Evolutionary conservation across 1,140 invertebrate species (phyloP).

Genomic region (Penaeus vannamei): DNA sequence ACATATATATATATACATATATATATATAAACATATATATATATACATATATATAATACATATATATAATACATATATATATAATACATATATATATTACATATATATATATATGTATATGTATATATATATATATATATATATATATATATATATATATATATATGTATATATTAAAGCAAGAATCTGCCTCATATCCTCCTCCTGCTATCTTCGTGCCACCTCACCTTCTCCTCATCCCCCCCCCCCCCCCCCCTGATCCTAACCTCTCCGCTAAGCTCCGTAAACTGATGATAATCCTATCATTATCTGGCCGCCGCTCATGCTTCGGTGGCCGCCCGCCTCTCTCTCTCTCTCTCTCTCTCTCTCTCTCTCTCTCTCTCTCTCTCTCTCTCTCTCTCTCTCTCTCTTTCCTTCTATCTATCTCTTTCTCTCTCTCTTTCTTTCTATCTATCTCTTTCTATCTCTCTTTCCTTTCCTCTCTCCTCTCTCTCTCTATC

Average conservation of each 20-base stretch:
- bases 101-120: background rate
- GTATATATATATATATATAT: background rate
- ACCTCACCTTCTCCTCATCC: background rate
- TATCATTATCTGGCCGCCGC: slow-evolving; percentile 28
- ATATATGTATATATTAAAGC: background rate
- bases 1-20: background rate
- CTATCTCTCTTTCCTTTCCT: no score
- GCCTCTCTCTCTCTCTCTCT: background rate
- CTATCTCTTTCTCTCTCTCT: no score
- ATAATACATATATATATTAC: no score
- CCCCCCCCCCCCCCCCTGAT: background rate
- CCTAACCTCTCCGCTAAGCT: slow-evolving; percentile 27
- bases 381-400: no score
- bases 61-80: no score
- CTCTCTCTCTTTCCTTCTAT: no score
- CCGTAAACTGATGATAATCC: slow-evolving; percentile 51
- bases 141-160: background rate
- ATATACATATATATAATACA: background rate
- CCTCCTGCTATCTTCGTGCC: background rate
- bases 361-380: background rate
- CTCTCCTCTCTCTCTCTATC: background rate
- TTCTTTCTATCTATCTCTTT: no score
- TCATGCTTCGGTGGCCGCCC: background rate
- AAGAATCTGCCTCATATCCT: background rate
- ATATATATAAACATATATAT: background rate